Evolutionary conservation across 2,888 invertebrate genomes (phyloP).

Genomic region (Athalia circularis): DNA sequence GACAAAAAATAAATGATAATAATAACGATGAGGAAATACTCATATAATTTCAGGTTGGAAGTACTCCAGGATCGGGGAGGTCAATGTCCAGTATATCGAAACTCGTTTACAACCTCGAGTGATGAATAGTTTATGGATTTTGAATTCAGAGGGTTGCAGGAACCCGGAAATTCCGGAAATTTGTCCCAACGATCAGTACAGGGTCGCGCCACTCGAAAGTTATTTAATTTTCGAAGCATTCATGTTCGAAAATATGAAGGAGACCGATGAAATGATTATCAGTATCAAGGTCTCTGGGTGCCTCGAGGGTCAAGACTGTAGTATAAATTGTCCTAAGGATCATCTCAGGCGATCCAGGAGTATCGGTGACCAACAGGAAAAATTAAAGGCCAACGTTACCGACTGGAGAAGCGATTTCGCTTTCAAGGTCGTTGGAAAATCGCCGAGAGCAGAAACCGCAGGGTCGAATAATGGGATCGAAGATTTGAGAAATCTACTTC

Average conservation of each 20-base stretch:
- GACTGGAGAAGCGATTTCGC: conserved; percentile 63
- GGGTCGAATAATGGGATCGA: not conserved
- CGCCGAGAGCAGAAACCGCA: not conserved
- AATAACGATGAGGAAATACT: not conserved
- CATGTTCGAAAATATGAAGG: conserved; percentile 78
- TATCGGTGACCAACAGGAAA: conserved; percentile 32
- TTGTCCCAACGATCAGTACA: conserved; percentile 65
- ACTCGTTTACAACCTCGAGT: conserved; percentile 57
- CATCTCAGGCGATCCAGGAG: conserved; percentile 56
- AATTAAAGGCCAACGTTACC: conserved; percentile 56
- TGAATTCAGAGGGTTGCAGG: conserved; percentile 63
- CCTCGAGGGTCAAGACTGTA: conserved; percentile 76
- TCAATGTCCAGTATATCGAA: conserved; percentile 69
- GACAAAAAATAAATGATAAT: not conserved
- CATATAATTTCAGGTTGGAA: conserved; percentile 73
- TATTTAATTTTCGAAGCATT: conserved; percentile 75
- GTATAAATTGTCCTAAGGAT: conserved; percentile 61
- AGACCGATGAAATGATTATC: conserved; percentile 77
- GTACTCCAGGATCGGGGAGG: conserved; percentile 76
- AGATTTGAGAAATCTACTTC: conserved; percentile 51
- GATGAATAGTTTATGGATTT: conserved; percentile 64
- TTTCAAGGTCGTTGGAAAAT: conserved; percentile 55
- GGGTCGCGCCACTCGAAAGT: conserved; percentile 60
- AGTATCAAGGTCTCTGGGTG: conserved; percentile 77
- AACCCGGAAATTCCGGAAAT: conserved; percentile 63